Percentiles rank a stretch among this genome's conserved stretches.
These are phyloP conservation scores for Furcula furcula DNA, from an alignment of 2,888 invertebrate genomes.

Conservation along the genomic window DNA sequence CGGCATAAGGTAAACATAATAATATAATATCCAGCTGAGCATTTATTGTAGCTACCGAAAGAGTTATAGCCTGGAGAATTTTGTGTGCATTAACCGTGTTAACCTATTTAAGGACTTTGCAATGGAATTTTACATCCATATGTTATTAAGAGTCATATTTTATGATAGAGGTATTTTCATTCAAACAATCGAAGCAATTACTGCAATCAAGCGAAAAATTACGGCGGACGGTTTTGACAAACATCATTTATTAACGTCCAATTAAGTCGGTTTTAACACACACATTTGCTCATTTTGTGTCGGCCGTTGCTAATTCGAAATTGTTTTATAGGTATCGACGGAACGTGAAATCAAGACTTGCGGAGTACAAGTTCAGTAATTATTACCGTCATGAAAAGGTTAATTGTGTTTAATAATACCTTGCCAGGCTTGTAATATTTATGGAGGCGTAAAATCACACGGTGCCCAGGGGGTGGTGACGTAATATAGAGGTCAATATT, in stretches of 20 bases:
- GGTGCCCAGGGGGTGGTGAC: slow-evolving; percentile 11
- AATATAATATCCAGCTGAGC: slow-evolving; percentile 28
- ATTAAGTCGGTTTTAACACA: slow-evolving; percentile 33
- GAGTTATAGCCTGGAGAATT: slow-evolving; percentile 16
- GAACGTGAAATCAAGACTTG: slow-evolving; percentile 16
- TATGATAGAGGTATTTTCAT: slow-evolving; percentile 1
- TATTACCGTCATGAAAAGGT: slow-evolving; percentile 34
- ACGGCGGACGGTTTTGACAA: slow-evolving; percentile 21
- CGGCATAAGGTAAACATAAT: slow-evolving; percentile 35
- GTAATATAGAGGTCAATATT: slow-evolving; percentile 26
- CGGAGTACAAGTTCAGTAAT: slow-evolving; percentile 24
- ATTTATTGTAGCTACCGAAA: slow-evolving; percentile 16
- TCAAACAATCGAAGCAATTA: slow-evolving; percentile 17
- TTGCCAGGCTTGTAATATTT: slow-evolving; percentile 22
- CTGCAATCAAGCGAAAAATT: slow-evolving; percentile 24
- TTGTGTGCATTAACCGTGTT: slow-evolving; percentile 18
- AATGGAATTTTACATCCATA: slow-evolving; percentile 8
- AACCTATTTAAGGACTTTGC: slow-evolving; percentile 15
- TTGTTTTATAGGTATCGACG: slow-evolving; percentile 16
- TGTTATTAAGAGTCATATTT: slow-evolving; percentile 10
- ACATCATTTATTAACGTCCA: slow-evolving; percentile 34
- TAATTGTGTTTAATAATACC: slow-evolving; percentile 34
- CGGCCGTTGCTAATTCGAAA: slow-evolving; percentile 5
- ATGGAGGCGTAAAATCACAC: slow-evolving; percentile 27
- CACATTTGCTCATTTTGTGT: slow-evolving; percentile 18